A percentile compares a stretch with the other conserved stretches of the same genome.
phyloP scores from a whole-genome alignment of 2,113 vertebrate species.

The Sylvilagus bachmani region DNA sequence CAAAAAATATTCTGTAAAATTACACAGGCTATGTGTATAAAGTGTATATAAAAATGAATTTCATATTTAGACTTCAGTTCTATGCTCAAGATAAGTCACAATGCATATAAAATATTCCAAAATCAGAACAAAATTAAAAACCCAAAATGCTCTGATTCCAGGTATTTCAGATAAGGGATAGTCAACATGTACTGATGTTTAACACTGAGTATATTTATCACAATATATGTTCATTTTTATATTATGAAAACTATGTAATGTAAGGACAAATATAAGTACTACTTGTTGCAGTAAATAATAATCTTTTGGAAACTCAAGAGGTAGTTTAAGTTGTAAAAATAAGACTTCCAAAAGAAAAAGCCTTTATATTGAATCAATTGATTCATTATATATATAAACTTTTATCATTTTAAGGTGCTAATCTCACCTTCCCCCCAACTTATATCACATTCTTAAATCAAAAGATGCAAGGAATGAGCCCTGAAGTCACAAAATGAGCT shows the following conservation, averaged over 20 bases:
- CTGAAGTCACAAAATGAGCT: not conserved
- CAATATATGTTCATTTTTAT: not conserved
- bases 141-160: too few relatives aligned
- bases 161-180: too few relatives aligned
- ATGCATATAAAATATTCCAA: too few relatives aligned
- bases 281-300: not conserved
- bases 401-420: not conserved
- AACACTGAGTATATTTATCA: not conserved
- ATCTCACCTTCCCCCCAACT: not conserved
- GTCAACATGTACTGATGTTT: not conserved
- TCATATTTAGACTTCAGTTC: too few relatives aligned
- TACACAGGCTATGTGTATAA: too few relatives aligned
- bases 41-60: too few relatives aligned
- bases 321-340: constrained; percentile 31
- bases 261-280: not conserved
- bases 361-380: constrained; percentile 14
- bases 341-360: constrained; percentile 28
- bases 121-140: too few relatives aligned
- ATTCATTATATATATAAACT: not conserved
- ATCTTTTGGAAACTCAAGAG: constrained; percentile 19
- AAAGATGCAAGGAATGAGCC: not conserved
- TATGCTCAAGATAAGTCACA: too few relatives aligned
- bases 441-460: not conserved
- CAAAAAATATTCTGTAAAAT: too few relatives aligned
- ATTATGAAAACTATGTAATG: constrained; percentile 10